Evolutionary conservation across 2,888 invertebrate genomes (phyloP).

Genomic region (Cantharis flavilabris): DNA sequence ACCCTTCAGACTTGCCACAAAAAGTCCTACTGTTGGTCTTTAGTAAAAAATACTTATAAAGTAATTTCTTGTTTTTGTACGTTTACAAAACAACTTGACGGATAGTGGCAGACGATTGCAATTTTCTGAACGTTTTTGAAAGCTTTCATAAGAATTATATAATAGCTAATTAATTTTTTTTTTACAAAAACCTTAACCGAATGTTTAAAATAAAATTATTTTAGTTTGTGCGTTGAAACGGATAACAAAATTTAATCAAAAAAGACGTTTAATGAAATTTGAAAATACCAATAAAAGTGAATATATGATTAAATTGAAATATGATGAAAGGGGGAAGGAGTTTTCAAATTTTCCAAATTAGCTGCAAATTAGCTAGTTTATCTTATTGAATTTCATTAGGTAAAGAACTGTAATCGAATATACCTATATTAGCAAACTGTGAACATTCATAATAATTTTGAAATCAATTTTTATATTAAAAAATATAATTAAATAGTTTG

Average conservation of each 20-base stretch:
- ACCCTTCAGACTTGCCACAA: too few relatives aligned
- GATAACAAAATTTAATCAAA: background rate
- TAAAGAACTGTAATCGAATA: background rate
- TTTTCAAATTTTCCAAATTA: too few relatives aligned
- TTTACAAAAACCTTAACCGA: background rate
- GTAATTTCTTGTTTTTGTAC: too few relatives aligned
- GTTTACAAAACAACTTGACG: too few relatives aligned
- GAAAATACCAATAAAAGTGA: background rate
- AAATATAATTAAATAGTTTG: background rate
- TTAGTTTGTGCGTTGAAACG: background rate
- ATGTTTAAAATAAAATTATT: background rate
- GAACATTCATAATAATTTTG: background rate
- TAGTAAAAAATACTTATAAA: too few relatives aligned
- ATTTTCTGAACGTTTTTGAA: too few relatives aligned
- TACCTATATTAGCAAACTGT: background rate
- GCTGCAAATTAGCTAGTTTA: too few relatives aligned
- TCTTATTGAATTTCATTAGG: background rate
- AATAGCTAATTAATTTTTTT: background rate
- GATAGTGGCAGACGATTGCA: too few relatives aligned
- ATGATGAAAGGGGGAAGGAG: background rate
- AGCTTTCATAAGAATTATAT: too few relatives aligned
- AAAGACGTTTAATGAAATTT: too few relatives aligned
- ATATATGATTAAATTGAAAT: background rate
- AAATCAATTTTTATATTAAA: background rate
- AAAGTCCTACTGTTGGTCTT: too few relatives aligned